phyloP scores from a whole-genome alignment of 2,797 vertebrate genomes.

The Phrynocephalus vlangalii region DNA sequence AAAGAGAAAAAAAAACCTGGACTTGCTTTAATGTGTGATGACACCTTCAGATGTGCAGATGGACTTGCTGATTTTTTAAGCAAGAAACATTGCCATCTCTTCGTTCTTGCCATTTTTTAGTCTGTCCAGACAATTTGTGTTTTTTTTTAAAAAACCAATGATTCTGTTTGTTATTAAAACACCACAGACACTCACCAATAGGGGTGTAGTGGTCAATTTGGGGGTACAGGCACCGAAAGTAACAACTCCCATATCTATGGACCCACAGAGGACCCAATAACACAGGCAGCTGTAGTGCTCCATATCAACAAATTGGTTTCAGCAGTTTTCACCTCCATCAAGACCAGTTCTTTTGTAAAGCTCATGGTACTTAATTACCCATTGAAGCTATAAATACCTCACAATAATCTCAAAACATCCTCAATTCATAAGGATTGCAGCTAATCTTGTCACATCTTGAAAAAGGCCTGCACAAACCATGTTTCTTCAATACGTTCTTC shows the following conservation, averaged over 20 bases:
- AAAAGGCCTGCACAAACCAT: not conserved
- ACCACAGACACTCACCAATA: not conserved
- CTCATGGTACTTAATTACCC: not conserved
- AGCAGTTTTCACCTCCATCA: not conserved
- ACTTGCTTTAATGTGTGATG: too few species aligned
- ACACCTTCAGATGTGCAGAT: not conserved
- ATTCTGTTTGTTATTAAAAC: not conserved
- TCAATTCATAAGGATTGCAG: not conserved
- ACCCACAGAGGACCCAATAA: not conserved
- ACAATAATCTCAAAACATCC: not conserved
- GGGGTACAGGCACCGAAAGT: not conserved
- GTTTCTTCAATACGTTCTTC: not conserved
- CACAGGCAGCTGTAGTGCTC: not conserved
- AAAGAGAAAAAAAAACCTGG: too few species aligned
- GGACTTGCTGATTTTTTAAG: not conserved
- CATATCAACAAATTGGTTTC: not conserved
- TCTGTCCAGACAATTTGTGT: not conserved
- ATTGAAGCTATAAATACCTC: not conserved
- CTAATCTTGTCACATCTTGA: not conserved
- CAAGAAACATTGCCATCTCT: too few species aligned
- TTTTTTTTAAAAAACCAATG: not conserved
- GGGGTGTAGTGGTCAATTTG: not conserved
- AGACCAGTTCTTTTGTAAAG: not conserved
- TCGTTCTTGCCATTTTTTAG: not conserved
- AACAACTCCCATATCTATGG: not conserved